Conservation (phyloP, 2,888 invertebrate species). For the Tiliacea citrago region DNA sequence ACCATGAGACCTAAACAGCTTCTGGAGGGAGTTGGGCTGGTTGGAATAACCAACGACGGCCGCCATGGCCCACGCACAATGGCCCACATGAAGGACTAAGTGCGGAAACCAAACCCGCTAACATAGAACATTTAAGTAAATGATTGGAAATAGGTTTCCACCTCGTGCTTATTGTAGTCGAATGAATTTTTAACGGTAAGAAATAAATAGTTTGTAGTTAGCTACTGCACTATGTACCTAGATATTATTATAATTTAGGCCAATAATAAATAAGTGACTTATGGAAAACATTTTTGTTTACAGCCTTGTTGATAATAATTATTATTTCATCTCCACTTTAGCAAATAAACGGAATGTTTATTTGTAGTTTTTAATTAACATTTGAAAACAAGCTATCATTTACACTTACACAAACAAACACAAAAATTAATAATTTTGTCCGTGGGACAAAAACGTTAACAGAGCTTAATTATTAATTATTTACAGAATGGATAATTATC, state of each 20-base stretch:
- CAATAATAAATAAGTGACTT: too few relatives aligned
- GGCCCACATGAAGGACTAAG: too few relatives aligned
- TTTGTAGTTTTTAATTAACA: slow-evolving; percentile 18
- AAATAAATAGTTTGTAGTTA: neutral
- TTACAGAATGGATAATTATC: neutral
- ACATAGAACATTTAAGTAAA: too few relatives aligned
- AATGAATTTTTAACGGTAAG: neutral
- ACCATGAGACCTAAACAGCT: too few relatives aligned
- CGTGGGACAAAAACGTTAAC: neutral
- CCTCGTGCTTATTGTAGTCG: neutral
- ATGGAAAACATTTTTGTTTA: neutral
- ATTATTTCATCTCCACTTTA: neutral
- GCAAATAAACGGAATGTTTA: slow-evolving; percentile 1
- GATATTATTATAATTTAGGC: neutral
- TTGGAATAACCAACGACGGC: too few relatives aligned
- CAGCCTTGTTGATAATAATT: neutral
- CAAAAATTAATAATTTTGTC: neutral
- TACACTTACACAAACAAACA: neutral
- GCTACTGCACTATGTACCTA: neutral
- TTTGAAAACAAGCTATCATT: neutral
- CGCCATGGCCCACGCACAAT: too few relatives aligned
- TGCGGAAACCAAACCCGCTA: too few relatives aligned
- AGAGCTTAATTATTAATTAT: slow-evolving; percentile 4
- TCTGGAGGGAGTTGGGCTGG: too few relatives aligned
- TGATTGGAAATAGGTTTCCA: neutral